Percentiles rank a stretch among this genome's conserved stretches.
Conservation (phyloP, 2,797 vertebrate species). For the Labeo calbasu region DNA sequence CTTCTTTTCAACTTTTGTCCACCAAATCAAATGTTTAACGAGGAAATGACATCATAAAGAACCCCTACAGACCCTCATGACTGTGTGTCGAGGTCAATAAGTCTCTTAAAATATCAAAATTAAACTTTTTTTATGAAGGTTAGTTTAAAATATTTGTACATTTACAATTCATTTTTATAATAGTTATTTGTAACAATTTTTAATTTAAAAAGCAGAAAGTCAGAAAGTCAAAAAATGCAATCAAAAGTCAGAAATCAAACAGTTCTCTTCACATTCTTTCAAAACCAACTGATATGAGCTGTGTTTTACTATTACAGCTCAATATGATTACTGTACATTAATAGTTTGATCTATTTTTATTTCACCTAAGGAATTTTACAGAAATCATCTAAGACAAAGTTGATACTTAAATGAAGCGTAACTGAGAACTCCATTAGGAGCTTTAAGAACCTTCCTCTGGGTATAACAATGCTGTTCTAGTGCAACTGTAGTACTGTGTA, state of each 20-base stretch:
- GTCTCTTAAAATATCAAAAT: not conserved
- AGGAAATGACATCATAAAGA: not conserved
- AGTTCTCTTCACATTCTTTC: not conserved
- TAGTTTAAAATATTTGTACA: not conserved
- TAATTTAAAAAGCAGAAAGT: not conserved
- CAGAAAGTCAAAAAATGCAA: not conserved
- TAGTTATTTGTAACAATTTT: not conserved
- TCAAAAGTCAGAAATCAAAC: not conserved
- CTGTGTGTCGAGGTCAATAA: not conserved
- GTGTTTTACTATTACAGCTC: not conserved
- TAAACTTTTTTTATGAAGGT: not conserved
- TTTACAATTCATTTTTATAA: not conserved
- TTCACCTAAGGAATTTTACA: not conserved
- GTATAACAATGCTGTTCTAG: not conserved
- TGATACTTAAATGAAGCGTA: conserved; percentile 27
- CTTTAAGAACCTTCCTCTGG: conserved; percentile 5
- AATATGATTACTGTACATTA: not conserved
- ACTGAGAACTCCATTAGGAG: conserved; percentile 9
- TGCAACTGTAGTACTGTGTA: not conserved
- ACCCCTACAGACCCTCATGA: not conserved
- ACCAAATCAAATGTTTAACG: not conserved
- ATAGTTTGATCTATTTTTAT: not conserved
- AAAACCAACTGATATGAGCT: not conserved
- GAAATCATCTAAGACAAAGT: not conserved
- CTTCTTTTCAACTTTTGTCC: not conserved